phyloP scores from a whole-genome alignment of 1,140 invertebrate genomes.

The Chlorops oryzae region DNA sequence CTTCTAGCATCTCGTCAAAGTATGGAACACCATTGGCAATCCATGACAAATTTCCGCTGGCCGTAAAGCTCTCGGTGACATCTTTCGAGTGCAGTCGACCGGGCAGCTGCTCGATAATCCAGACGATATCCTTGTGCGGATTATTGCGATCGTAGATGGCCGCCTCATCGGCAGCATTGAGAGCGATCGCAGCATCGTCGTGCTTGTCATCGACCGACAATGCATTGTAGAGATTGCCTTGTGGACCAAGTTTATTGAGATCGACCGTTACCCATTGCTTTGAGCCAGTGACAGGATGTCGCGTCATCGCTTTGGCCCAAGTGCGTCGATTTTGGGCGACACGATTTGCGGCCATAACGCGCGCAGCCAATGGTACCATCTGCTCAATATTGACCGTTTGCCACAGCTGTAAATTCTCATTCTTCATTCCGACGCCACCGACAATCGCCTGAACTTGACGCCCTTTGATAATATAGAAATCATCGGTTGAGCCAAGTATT shows the following conservation, averaged over 20 bases:
- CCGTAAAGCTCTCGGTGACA: constrained; percentile 58
- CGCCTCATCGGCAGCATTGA: constrained; percentile 41
- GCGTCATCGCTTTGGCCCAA: constrained; percentile 62
- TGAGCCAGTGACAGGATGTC: constrained; percentile 75
- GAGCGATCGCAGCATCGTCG: constrained; percentile 51
- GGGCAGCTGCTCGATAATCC: constrained; percentile 80
- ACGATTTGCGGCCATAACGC: constrained; percentile 81
- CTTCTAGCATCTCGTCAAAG: constrained; percentile 54
- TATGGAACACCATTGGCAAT: constrained; percentile 75
- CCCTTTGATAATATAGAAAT: constrained; percentile 67
- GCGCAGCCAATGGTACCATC: constrained; percentile 68
- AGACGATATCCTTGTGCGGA: constrained; percentile 57
- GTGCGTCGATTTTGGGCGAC: constrained; percentile 62
- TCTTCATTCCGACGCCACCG: constrained; percentile 54
- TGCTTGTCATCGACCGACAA: constrained; percentile 33
- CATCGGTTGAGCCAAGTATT: constrained; percentile 77
- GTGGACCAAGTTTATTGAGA: constrained; percentile 52
- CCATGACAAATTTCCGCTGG: constrained; percentile 59
- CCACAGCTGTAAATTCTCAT: constrained; percentile 53
- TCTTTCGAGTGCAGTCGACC: constrained; percentile 61
- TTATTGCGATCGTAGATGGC: constrained; percentile 41
- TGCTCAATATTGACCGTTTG: constrained; percentile 51
- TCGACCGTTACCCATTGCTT: constrained; percentile 87
- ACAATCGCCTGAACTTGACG: constrained; percentile 53
- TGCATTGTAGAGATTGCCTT: constrained; percentile 27